Conservation (phyloP, 2,797 vertebrate genomes). For the Spinus olivaceus region DNA sequence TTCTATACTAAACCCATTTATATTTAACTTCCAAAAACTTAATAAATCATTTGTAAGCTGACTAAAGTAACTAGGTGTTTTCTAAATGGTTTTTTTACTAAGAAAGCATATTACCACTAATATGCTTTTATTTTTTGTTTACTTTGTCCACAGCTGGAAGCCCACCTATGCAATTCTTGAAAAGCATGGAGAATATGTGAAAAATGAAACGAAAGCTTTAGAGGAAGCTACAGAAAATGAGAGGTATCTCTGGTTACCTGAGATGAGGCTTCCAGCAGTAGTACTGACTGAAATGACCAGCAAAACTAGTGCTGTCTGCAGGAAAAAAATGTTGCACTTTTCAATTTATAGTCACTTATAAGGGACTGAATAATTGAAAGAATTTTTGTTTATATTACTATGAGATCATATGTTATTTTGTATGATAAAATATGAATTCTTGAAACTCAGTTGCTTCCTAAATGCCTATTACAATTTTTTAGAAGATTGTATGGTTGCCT, state of each 20-base stretch:
- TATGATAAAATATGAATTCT: background rate
- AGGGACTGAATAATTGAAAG: background rate
- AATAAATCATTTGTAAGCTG: background rate
- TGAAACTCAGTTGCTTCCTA: background rate
- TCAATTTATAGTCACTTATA: background rate
- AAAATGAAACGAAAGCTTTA: constrained; percentile 59
- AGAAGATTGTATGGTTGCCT: background rate
- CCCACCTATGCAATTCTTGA: constrained; percentile 68
- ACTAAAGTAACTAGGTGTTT: background rate
- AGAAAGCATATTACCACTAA: background rate
- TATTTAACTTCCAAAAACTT: background rate
- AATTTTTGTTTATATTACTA: background rate
- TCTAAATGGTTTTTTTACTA: background rate
- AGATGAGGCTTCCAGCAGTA: background rate
- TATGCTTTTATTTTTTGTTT: background rate
- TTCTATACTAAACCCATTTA: background rate
- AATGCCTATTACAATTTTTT: background rate
- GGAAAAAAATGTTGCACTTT: background rate
- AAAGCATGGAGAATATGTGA: constrained; percentile 75
- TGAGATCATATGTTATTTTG: background rate
- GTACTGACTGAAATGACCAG: background rate
- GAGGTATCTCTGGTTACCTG: constrained; percentile 59
- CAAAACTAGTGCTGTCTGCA: background rate
- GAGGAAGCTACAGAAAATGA: constrained; percentile 74
- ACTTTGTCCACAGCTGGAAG: constrained; percentile 71